Evolutionary conservation across 2,888 invertebrate species (phyloP).

Genomic region (Heliconius erato): DNA sequence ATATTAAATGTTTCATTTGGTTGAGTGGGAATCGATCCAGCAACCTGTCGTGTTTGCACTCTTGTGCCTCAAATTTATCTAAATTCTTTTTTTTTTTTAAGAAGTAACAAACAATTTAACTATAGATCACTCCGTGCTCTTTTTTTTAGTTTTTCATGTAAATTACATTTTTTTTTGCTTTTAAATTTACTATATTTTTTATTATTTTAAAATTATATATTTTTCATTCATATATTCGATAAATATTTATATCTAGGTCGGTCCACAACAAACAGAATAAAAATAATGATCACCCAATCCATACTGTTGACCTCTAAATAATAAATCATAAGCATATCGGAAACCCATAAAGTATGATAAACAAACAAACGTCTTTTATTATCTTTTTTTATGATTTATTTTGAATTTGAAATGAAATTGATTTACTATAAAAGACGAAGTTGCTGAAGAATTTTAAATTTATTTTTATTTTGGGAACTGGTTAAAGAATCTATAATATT

Average conservation of each 20-base stretch:
- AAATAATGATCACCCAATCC: not conserved
- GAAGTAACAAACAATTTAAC: too few relatives aligned
- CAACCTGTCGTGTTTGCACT: too few relatives aligned
- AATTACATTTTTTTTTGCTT: too few relatives aligned
- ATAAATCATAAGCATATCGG: constrained; percentile 16
- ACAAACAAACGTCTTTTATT: constrained; percentile 10
- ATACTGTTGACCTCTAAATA: constrained; percentile 14
- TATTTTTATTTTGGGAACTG: too few relatives aligned
- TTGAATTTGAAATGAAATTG: not conserved
- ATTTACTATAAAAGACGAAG: not conserved
- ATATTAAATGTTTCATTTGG: too few relatives aligned
- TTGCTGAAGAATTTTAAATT: not conserved
- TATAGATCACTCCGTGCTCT: too few relatives aligned
- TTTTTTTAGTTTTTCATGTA: too few relatives aligned
- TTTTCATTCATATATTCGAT: not conserved
- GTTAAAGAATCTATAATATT: too few relatives aligned
- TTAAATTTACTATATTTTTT: not conserved
- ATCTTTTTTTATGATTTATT: constrained; percentile 33
- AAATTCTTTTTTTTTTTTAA: too few relatives aligned
- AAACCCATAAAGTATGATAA: constrained; percentile 36
- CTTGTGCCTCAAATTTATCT: too few relatives aligned
- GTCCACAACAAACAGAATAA: not conserved
- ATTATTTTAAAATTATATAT: not conserved
- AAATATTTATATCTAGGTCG: not conserved
- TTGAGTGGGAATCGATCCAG: too few relatives aligned